These are phyloP conservation scores for Cyclopterus lumpus DNA, from an alignment of 2,797 vertebrate genomes.

Conservation along the genomic window DNA sequence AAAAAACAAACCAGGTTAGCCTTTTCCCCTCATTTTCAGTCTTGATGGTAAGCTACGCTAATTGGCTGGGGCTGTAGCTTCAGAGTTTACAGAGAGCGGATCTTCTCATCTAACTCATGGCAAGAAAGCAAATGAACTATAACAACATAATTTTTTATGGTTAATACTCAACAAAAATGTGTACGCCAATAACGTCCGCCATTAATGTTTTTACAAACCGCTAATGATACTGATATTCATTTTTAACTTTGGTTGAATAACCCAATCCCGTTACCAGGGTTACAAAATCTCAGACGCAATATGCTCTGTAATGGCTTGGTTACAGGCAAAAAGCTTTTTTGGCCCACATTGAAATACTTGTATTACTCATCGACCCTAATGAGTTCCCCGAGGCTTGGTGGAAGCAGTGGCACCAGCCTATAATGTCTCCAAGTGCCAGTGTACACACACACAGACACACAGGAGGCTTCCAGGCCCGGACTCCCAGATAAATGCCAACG, in stretches of 20 bases:
- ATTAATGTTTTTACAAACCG: not conserved
- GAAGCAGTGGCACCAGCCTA: conserved; percentile 42
- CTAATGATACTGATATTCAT: not conserved
- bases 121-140: not conserved
- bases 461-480: conserved; percentile 5
- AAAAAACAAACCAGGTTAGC: not conserved
- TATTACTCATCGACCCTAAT: conserved; percentile 69
- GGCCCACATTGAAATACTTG: conserved; percentile 52
- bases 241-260: conserved; percentile 8
- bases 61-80: not conserved
- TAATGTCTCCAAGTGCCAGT: conserved; percentile 43
- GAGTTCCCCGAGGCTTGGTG: conserved; percentile 52
- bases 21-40: not conserved
- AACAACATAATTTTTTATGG: not conserved
- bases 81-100: not conserved
- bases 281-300: conserved; percentile 46
- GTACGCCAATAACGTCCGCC: no score
- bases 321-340: conserved; percentile 63
- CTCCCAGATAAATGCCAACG: conserved; percentile 34
- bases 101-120: not conserved
- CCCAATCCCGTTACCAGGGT: conserved; percentile 38
- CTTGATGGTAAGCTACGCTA: conserved; percentile 1
- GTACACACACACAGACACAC: conserved; percentile 31
- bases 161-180: not conserved
- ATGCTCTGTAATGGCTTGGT: conserved; percentile 27